Evolutionary conservation across 2,888 invertebrate genomes (phyloP), one percentile per base, ranked within the genome.

Genomic region (Heliconius sara): DNA sequence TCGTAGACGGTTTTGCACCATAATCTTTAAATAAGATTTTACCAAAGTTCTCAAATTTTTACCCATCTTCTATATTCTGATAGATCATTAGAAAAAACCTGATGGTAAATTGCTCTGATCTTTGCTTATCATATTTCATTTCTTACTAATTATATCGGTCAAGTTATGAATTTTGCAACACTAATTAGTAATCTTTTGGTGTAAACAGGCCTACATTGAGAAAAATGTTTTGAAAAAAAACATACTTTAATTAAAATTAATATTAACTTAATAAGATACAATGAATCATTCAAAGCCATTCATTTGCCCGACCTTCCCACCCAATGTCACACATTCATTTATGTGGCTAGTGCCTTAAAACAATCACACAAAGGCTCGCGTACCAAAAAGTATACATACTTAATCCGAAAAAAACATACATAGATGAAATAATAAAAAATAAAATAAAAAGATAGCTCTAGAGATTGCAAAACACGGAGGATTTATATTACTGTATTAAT

Each of bases 401-500:
- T n/a, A 74, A 77, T 52, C 3, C 13, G 57, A 66, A 78, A 12
- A 34, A 52, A 66, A 43, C n/a, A 78, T 73, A 66, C 12, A 73
- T 9, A 67, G 60, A 43, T 30, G 25, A 66, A 78, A 60, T n/a
- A n/a, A 68, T 22, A 39, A 2, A 30, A 71, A 7, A 43, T n/a
- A 71, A 52, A 27, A 30, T n/a, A 63, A 25, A 30, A 27, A n/a
- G n/a, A 27, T 10, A 70, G 30, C 22, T 25, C n/a, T 60, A 77
- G 78, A 85, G 84, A 85, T 86, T 88, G 88, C 88, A 87, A 84
- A 68, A 85, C 84, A 87, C 84, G 79, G 82, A 85, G 84, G 79
- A 22, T 34, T 77, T 84, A 86, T 85, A 88, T 87, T 85, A 86
- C 87, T 85, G 87, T 81, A 87, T 87, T 87, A 80, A 80, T 86